phyloP scores from a whole-genome alignment of 2,888 invertebrate genomes.

The Mesorhabditis spiculigera region DNA sequence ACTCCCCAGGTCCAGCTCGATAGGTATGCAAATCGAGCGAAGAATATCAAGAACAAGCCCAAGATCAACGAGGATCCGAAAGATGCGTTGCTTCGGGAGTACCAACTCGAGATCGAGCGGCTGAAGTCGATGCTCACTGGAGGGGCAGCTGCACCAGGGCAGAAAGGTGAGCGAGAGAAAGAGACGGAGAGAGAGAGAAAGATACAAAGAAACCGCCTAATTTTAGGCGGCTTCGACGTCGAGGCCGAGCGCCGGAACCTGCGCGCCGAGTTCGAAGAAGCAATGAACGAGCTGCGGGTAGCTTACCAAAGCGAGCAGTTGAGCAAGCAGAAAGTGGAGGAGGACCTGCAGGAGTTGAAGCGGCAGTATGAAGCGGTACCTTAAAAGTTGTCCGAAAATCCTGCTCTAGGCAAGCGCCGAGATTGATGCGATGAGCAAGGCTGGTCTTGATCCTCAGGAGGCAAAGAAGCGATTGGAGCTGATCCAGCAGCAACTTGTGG shows the following conservation, averaged over 20 bases:
- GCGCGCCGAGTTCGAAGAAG: constrained; percentile 66
- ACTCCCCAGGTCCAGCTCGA: constrained; percentile 68
- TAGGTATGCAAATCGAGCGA: constrained; percentile 86
- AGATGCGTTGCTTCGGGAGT: constrained; percentile 78
- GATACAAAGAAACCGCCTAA: neutral
- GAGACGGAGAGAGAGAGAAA: neutral
- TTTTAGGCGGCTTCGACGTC: constrained; percentile 26
- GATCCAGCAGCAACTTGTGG: constrained; percentile 75
- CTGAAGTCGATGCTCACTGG: constrained; percentile 66
- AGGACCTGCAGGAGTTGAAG: constrained; percentile 67
- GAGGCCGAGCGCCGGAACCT: constrained; percentile 63
- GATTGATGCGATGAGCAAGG: constrained; percentile 21
- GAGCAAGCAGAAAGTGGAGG: constrained; percentile 65
- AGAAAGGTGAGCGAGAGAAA: neutral
- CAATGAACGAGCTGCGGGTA: constrained; percentile 65
- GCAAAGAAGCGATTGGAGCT: constrained; percentile 63
- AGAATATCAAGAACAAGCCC: constrained; percentile 98
- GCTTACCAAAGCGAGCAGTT: constrained; percentile 63
- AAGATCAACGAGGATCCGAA: constrained; percentile 94
- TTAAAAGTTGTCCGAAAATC: neutral
- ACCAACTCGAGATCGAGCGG: constrained; percentile 77
- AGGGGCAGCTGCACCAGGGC: constrained; percentile 7
- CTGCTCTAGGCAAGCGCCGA: constrained; percentile 28
- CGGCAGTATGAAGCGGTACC: constrained; percentile 65
- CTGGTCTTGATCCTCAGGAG: constrained; percentile 40